Conservation (phyloP, 1,140 invertebrate species). For the Platyscapa corneri region DNA sequence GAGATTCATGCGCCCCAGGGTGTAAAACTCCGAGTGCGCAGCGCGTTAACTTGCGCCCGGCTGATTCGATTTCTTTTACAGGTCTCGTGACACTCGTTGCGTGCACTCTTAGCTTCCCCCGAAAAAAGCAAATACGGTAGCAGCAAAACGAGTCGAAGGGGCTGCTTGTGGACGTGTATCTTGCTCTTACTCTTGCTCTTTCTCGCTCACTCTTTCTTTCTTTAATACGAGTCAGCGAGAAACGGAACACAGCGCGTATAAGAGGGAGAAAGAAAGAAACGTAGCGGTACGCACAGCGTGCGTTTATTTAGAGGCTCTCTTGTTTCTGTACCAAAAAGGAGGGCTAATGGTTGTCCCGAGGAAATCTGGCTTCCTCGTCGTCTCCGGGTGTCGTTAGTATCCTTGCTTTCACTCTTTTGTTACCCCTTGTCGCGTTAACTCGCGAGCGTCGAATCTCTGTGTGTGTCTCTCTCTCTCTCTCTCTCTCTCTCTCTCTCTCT, state of each 20-base stretch:
- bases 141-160: too few species aligned
- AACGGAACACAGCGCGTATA: too few species aligned
- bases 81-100: not conserved
- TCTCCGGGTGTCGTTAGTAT: not conserved
- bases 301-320: not conserved
- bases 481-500: too few species aligned
- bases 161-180: not conserved
- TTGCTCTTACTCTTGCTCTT: not conserved
- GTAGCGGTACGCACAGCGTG: not conserved
- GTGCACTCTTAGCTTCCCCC: not conserved
- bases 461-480: not conserved
- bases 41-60: not conserved
- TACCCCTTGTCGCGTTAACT: not conserved
- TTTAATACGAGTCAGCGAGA: not conserved
- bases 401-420: not conserved
- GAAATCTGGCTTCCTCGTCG: not conserved
- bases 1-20: conserved; percentile 36
- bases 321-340: not conserved
- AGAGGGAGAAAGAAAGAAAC: not conserved
- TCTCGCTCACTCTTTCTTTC: not conserved
- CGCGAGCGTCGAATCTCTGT: not conserved
- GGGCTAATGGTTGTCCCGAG: not conserved
- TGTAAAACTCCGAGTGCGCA: not conserved
- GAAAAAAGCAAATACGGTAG: not conserved
- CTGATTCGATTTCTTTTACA: not conserved